Conservation (phyloP, 2,888 invertebrate genomes). For the Hirudinaria manillensis region DNA sequence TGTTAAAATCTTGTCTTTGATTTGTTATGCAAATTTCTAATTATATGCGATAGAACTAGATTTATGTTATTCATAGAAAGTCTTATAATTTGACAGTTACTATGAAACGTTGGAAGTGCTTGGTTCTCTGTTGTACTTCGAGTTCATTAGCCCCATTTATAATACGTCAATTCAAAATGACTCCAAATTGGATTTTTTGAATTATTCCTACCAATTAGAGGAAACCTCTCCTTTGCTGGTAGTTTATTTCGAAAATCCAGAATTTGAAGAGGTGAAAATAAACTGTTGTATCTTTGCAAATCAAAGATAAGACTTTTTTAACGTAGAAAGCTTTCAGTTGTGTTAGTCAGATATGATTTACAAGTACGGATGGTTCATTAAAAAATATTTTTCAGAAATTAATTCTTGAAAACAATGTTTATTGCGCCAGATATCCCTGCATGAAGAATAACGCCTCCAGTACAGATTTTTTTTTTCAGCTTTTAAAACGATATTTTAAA, state of each 20-base stretch:
- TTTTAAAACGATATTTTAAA: not conserved
- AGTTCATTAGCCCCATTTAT: too few relatives aligned
- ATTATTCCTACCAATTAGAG: too few relatives aligned
- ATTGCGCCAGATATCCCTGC: slow-evolving; percentile 3
- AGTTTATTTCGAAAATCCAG: not conserved
- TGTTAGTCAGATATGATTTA: not conserved
- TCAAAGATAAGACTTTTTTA: not conserved
- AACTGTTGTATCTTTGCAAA: not conserved
- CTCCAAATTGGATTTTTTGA: too few relatives aligned
- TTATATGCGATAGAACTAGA: too few relatives aligned
- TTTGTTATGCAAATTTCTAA: too few relatives aligned
- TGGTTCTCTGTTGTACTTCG: too few relatives aligned
- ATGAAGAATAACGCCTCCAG: not conserved
- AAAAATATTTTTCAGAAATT: not conserved
- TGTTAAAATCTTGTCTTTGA: too few relatives aligned
- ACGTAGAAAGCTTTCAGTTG: too few relatives aligned
- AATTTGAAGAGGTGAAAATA: not conserved
- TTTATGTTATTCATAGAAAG: too few relatives aligned
- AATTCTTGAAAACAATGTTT: not conserved
- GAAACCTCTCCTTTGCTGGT: not conserved
- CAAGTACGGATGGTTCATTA: not conserved
- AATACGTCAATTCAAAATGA: too few relatives aligned
- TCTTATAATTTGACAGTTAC: too few relatives aligned
- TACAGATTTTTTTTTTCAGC: not conserved
- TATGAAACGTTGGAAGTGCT: too few relatives aligned